phyloP scores from a whole-genome alignment of 2,888 invertebrate species.

The Andrena minutula region DNA sequence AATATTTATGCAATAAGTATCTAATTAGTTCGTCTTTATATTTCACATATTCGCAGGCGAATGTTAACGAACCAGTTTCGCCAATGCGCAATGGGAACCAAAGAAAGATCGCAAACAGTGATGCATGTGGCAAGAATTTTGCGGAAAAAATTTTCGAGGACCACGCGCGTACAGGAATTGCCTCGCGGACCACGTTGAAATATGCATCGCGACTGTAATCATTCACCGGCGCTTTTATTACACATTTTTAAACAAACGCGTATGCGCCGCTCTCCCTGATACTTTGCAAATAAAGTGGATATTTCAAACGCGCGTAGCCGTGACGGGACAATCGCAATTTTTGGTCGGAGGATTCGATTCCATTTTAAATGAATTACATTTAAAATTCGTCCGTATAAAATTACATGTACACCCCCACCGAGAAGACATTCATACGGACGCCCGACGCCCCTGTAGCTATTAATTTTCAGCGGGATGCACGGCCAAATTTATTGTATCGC shows the following conservation, averaged over 20 bases:
- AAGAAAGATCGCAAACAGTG: neutral
- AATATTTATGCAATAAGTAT: no score
- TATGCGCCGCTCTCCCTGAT: neutral
- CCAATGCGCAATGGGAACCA: no score
- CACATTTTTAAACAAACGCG: constrained; percentile 43
- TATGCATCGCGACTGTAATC: constrained; percentile 45
- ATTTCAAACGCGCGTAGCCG: constrained; percentile 26
- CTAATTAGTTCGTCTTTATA: no score
- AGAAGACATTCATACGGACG: neutral
- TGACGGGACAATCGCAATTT: constrained; percentile 46
- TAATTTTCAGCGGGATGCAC: constrained; percentile 29
- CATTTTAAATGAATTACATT: constrained; percentile 59
- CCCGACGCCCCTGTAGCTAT: constrained; percentile 2
- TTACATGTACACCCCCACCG: constrained; percentile 27
- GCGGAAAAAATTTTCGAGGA: neutral
- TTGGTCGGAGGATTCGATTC: constrained; percentile 44
- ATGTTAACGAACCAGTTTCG: neutral
- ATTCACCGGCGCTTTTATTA: constrained; percentile 25
- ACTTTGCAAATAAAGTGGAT: constrained; percentile 57
- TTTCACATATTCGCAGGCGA: no score
- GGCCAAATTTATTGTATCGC: constrained; percentile 43
- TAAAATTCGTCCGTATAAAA: constrained; percentile 33
- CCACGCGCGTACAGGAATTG: neutral
- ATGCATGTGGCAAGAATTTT: neutral
- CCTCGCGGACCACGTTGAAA: constrained; percentile 28